Base-by-base conservation (phyloP, 1,140 invertebrate genomes). In the Wasmannia auropunctata region DNA sequence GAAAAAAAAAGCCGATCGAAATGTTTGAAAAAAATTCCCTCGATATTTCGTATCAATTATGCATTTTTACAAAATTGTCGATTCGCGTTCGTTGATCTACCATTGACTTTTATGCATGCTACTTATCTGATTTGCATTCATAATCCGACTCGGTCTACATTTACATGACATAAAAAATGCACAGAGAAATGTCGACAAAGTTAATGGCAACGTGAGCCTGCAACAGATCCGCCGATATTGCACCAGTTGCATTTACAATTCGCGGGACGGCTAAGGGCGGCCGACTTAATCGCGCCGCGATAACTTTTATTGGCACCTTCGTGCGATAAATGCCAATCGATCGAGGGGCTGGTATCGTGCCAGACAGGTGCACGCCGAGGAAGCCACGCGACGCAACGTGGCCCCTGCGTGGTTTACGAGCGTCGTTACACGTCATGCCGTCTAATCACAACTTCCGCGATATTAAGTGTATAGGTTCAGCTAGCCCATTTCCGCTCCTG, bases 391-490 rank as follows among this genome's bases (percentile, higher is more conserved):
- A 76, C 16, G 56, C 60, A 19, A 74, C 46, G 62, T 60, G 86
- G 81, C 91, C 14, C 62, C 34, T 43, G 43, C 40, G 65, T 70
- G 83, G 83, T 92, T 91, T 91, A 88, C 91, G 84, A 91, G 74
- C 63, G 76, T 86, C 80, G 75, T 63, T 69, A 67, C 87, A 76
- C 63, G 83, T 80, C 81, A 43, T 79, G 65, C 65, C 56, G 46
- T 49, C 80, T 92, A 90, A 92, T 92, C 87, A 69, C 56, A 46
- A 54, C 76, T 86, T 67, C 46, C 62, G 62, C 83, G 65, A 90
- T 91, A 91, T 91, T 88, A 91, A 87, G 86, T 87, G 72, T 79
- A 88, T 81, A 67, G 77, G 14, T 84, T 62, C 72, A 10, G 75
- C 37, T 75, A 58, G 75, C 34, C 72, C 34, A 63, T 85, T 87